Evolutionary conservation across 2,113 vertebrate species (phyloP).

Genomic region (Onychostruthus taczanowskii): DNA sequence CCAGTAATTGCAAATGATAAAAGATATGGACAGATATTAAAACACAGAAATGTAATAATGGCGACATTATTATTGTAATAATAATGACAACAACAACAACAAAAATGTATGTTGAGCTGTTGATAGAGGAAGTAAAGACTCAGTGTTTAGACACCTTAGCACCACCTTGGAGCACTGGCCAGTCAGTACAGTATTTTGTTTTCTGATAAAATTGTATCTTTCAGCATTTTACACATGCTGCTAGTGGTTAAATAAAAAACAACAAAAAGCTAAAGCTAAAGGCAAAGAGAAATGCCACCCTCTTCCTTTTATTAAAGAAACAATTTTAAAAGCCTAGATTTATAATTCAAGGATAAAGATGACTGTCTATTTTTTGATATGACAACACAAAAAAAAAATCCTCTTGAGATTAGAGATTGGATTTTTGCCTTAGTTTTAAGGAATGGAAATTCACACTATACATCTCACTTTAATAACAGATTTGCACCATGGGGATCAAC

Average conservation of each 20-base stretch:
- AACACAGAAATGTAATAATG: neutral
- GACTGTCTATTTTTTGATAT: neutral
- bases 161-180: neutral
- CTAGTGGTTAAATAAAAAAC: neutral
- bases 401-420: neutral
- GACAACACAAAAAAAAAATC: neutral
- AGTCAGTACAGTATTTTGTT: neutral
- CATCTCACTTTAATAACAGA: neutral
- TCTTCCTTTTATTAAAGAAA: neutral
- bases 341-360: neutral
- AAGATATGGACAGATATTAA: neutral
- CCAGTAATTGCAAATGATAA: neutral
- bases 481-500: neutral
- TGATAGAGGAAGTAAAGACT: neutral
- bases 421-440: neutral
- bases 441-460: neutral
- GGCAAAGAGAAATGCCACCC: neutral
- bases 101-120: neutral
- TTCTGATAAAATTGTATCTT: neutral
- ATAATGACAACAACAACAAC: neutral
- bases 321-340: neutral
- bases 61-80: neutral
- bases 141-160: neutral
- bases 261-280: neutral
- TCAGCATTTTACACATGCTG: neutral